These are phyloP conservation scores for Meghimatium bilineatum DNA, from an alignment of 2,888 invertebrate species.

Conservation along the genomic window DNA sequence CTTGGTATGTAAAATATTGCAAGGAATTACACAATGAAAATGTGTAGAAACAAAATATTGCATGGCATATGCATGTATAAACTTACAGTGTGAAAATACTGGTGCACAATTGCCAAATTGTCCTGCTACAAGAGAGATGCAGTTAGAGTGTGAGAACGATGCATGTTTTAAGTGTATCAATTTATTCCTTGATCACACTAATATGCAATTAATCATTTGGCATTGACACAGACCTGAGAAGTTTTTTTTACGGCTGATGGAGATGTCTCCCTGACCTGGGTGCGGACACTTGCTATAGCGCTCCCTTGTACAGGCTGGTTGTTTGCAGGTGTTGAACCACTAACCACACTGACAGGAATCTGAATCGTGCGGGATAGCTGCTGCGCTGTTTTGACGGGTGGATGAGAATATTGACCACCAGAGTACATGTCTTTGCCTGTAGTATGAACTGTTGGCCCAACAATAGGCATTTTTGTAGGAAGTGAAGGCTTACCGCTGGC, in stretches of 20 bases:
- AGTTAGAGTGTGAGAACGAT: too few species aligned
- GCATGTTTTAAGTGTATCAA: not conserved
- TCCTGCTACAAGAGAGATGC: too few species aligned
- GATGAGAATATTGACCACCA: slow-evolving; percentile 35
- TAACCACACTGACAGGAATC: slow-evolving; percentile 70
- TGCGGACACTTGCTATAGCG: slow-evolving; percentile 55
- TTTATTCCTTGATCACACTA: not conserved
- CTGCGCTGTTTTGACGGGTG: slow-evolving; percentile 11
- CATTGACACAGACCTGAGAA: slow-evolving; percentile 73
- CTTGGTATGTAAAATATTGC: not conserved
- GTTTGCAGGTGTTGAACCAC: slow-evolving; percentile 36
- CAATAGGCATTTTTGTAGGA: slow-evolving; percentile 65
- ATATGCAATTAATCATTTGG: slow-evolving; percentile 61
- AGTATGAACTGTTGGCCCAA: slow-evolving; percentile 61
- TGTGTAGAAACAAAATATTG: not conserved
- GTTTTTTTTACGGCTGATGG: slow-evolving; percentile 68
- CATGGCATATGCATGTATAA: not conserved
- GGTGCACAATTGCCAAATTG: not conserved
- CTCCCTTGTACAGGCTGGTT: slow-evolving; percentile 2
- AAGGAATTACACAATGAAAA: too few species aligned
- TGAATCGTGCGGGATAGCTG: slow-evolving; percentile 59
- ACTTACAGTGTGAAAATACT: not conserved
- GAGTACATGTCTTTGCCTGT: slow-evolving; percentile 42
- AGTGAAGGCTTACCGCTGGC: slow-evolving; percentile 58
- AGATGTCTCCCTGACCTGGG: slow-evolving; percentile 64